phyloP scores from a whole-genome alignment of 2,888 invertebrate genomes.

The Drosophila paranaensis region DNA sequence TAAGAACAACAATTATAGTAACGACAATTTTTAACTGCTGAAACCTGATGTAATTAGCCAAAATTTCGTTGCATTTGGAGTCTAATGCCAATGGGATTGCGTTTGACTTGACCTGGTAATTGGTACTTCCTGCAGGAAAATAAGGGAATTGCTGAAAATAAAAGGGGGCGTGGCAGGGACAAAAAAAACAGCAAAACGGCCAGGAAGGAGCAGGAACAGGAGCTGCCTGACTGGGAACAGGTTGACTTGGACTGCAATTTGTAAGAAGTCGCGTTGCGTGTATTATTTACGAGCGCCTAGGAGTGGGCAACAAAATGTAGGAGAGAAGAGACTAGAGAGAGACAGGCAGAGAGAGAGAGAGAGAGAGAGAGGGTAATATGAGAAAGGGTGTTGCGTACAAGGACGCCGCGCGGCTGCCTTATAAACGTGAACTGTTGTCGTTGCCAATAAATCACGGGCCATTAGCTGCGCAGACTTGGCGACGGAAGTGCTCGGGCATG shows the following conservation, averaged over 20 bases:
- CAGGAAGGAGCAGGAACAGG: neutral
- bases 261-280: constrained; percentile 75
- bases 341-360: neutral
- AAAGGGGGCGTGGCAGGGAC: constrained; percentile 33
- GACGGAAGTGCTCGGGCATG: constrained; percentile 44
- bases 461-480: constrained; percentile 64
- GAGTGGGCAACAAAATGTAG: neutral
- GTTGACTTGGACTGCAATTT: constrained; percentile 73
- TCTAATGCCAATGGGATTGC: constrained; percentile 18
- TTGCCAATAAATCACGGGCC: constrained; percentile 79
- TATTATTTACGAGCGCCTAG: constrained; percentile 70
- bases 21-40: neutral
- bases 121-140: constrained; percentile 69
- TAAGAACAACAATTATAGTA: neutral
- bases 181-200: constrained; percentile 11
- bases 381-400: constrained; percentile 47
- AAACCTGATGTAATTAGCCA: constrained; percentile 29
- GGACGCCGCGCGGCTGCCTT: constrained; percentile 56
- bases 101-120: constrained; percentile 63
- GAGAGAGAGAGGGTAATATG: neutral
- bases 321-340: neutral
- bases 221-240: constrained; percentile 34
- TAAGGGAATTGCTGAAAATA: constrained; percentile 46
- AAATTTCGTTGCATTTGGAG: neutral
- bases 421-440: constrained; percentile 64